Percentiles rank a stretch among this genome's conserved stretches.
These are phyloP conservation scores for Brachypodius melanocephalos DNA, from an alignment of 2,113 vertebrate species.

Conservation along the genomic window DNA sequence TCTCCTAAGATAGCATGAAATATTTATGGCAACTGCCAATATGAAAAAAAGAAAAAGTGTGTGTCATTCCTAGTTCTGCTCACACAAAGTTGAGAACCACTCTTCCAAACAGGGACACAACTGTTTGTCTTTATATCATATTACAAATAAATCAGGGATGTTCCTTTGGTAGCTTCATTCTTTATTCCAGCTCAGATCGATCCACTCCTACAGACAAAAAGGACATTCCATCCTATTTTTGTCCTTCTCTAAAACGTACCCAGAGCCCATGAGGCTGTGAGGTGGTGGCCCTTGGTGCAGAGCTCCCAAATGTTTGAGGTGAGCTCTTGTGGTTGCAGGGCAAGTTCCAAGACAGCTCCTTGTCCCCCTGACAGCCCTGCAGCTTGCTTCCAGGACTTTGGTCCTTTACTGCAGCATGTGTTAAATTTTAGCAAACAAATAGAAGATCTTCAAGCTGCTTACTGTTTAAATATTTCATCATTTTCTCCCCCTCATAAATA, in stretches of 20 bases:
- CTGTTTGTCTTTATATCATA: background rate
- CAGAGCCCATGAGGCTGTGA: background rate
- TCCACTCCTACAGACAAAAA: background rate
- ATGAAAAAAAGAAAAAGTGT: background rate
- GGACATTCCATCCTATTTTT: background rate
- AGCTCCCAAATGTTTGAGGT: background rate
- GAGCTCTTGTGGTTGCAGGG: background rate
- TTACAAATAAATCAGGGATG: background rate
- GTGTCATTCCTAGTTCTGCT: background rate
- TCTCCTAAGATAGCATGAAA: background rate
- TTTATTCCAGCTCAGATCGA: background rate
- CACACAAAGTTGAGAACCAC: background rate
- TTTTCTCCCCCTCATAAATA: background rate
- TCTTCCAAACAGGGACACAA: background rate
- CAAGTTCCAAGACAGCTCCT: background rate
- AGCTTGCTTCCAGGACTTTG: constrained; percentile 30
- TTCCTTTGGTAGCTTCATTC: background rate
- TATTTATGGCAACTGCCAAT: background rate
- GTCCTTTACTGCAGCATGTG: background rate
- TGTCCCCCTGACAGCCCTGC: constrained; percentile 7
- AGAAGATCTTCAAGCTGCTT: background rate
- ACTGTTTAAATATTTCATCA: constrained; percentile 50
- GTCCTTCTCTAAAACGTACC: background rate
- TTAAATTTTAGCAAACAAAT: constrained; percentile 49
- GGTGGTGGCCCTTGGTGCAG: background rate